These are phyloP conservation scores for Momotus momota DNA, from an alignment of 2,797 vertebrate species.

Conservation along the genomic window DNA sequence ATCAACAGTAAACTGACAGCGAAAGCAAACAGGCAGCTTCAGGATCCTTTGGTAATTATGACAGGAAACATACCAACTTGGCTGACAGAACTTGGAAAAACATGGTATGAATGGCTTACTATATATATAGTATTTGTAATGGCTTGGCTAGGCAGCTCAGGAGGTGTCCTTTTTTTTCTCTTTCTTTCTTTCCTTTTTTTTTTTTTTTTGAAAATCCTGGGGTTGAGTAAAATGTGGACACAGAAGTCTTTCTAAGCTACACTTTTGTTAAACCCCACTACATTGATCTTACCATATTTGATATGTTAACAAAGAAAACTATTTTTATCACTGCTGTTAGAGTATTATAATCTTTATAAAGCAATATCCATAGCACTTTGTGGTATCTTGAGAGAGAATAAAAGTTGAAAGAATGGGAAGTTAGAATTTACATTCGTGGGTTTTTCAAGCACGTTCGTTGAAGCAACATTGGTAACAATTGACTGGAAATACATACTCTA, in stretches of 20 bases:
- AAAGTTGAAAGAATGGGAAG: background rate
- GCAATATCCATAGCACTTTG: background rate
- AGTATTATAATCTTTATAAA: background rate
- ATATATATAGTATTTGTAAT: background rate
- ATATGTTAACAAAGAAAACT: background rate
- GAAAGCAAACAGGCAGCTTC: slow-evolving; percentile 98
- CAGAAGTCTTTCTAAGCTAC: background rate
- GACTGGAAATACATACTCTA: background rate
- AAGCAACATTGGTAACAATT: background rate
- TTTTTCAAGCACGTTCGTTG: background rate
- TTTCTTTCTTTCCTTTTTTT: background rate
- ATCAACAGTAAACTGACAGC: slow-evolving; percentile 99
- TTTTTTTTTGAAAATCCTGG: background rate
- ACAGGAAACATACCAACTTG: slow-evolving; percentile 98
- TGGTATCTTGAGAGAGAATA: background rate
- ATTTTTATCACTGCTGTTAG: background rate
- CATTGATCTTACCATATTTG: background rate
- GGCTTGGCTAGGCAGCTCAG: background rate
- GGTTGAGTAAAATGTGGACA: background rate
- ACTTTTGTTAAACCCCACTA: background rate
- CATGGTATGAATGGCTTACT: slow-evolving; percentile 85
- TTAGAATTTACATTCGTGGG: background rate
- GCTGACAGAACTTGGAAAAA: slow-evolving; percentile 98
- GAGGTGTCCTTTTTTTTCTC: too few relatives aligned
- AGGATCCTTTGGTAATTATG: slow-evolving; percentile 99